phyloP scores from a whole-genome alignment of 2,797 vertebrate species.

The Vireo griseus region DNA sequence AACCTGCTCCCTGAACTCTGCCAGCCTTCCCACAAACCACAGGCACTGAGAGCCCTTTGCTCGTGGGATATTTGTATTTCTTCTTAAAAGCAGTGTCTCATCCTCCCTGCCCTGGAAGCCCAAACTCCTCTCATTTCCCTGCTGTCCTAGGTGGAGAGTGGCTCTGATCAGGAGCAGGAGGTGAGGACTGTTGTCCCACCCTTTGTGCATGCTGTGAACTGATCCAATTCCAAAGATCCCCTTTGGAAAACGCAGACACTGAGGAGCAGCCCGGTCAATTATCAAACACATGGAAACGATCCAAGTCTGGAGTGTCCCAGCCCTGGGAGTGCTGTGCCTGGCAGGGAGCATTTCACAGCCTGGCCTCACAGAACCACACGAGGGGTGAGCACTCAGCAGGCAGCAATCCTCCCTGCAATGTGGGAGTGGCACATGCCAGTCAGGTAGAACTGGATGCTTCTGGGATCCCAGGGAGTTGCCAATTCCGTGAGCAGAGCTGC shows the following conservation, averaged over 20 bases:
- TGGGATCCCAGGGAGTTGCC: background rate
- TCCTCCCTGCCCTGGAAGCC: background rate
- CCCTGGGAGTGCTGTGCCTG: accelerated
- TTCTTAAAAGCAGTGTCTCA: background rate
- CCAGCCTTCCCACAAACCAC: background rate
- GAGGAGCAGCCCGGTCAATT: background rate
- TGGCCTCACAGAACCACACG: accelerated
- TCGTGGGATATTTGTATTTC: background rate
- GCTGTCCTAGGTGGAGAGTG: accelerated
- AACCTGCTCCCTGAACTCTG: background rate
- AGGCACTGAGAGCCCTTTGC: background rate
- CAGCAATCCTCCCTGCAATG: background rate
- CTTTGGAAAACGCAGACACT: background rate
- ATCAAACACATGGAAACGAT: background rate
- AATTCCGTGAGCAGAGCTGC: background rate
- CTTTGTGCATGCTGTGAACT: background rate
- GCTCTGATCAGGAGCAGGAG: background rate
- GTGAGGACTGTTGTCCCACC: background rate
- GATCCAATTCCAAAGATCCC: background rate
- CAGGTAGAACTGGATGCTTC: constrained; percentile 41
- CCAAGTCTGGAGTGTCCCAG: background rate
- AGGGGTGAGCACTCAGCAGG: background rate
- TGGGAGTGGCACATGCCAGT: constrained; percentile 35
- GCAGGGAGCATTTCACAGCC: background rate
- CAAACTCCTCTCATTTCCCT: background rate